Evolutionary conservation across 1,140 invertebrate species (phyloP), one percentile per base, ranked within the genome.

Genomic region (Eciton burchellii): DNA sequence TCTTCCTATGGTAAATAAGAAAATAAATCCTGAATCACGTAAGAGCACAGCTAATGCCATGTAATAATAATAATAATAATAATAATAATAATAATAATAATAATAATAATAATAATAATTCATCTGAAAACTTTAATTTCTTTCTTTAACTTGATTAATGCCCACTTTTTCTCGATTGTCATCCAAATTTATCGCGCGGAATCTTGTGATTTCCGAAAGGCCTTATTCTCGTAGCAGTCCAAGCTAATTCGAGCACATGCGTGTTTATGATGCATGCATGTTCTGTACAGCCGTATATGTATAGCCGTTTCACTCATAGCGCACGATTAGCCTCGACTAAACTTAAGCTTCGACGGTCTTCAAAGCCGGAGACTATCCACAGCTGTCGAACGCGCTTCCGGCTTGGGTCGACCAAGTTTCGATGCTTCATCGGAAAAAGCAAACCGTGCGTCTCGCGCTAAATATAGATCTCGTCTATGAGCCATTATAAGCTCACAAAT

Each of bases 341-440:
- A 59, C 49, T 12, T 41, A n/a, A 19, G 72, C 57, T 73, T 9
- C 24, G n/a, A 14, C 26, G 26, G 5, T 21, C 45, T 63, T 19
- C 71, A 4, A n/a, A 70, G 66, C 19, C 60, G 56, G 26, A 65
- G 41, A 74, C 24, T 62, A 35, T 35, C 72, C 21, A 49, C n/a
- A 63, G 43, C 35, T 35, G 35, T 24, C 26, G 71, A 47, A 73
- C 56, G 43, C 63, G 72, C 59, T 76, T 76, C 72, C 72, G 72
- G 72, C 72, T 76, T 76, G 43, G 72, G 49, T 76, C 72, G 35
- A 76, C 59, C 21, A 65, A 63, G 59, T 65, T 76, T 76, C 65
- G 63, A 76, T 76, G 26, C 59, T 65, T 76, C 72, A 76, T 65
- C 59, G 49, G 72, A 76, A 76, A 76, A 76, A 76, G 45, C 59